Base-by-base conservation (phyloP, 2,888 invertebrate genomes). In the Athripsodes cinereus region DNA sequence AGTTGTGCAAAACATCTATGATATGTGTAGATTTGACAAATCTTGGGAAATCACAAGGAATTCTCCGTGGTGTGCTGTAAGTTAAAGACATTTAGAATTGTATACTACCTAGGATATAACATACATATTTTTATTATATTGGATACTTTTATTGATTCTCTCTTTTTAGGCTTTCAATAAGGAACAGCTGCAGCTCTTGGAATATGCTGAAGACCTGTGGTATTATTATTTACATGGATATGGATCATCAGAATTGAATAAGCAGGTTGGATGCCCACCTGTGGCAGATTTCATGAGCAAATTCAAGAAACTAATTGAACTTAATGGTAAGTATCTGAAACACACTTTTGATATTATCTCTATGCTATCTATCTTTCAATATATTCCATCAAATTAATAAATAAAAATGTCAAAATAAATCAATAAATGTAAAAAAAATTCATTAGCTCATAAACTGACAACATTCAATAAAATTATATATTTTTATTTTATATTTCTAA, bases 1-100 rank as follows among this genome's bases (percentile, higher is more conserved):
- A 0, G 72, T 81, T 6, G 73, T 92, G 11, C 69, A 78, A 52
- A 72, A 81, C 49, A 87, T 92, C 74, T 92, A 87, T 68, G 85
- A 90, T 63, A 85, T 88, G 78, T 92, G 92, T 67, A 81, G 90
- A 1, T 90, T 85, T 70, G 87, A 90, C 66, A 90, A 89, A 69
- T 87, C 91, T 0, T 89, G 90, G 88, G 81, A 83, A 53, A 78
- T 87, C 61, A 68, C 78, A 65, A 69, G 80, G 67, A 72, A 78
- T 67, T 88, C 90, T 1, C 79, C 88, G 0, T 93, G 92, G 92
- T 92, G 92, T 68, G 81, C 85, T 22, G 82, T 83, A 65, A 77
- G 81, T 75, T 20, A n/a, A n/a, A n/a, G n/a, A 19, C 40, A 8
- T 5, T 40, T n/a, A 3, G 5, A 40, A 40, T 40, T n/a, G 13